Evolutionary conservation across 2,888 invertebrate species (phyloP), one percentile per base, ranked within the genome.

Genomic region (Lasioglossum lativentre): DNA sequence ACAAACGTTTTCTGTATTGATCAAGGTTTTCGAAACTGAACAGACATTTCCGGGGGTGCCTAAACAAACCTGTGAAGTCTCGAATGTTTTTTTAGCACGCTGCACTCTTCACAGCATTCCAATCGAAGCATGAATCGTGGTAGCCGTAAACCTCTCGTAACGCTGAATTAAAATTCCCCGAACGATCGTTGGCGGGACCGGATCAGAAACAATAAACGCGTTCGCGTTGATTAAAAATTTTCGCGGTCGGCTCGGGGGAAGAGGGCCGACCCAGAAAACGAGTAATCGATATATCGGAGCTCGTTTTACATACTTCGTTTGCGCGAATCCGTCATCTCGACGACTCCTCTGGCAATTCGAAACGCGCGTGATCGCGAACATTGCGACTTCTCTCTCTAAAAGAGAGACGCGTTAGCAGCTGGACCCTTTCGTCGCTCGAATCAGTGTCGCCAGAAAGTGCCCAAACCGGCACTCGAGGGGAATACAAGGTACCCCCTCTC

Each of bases 171-270:
- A 63, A 63, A 63, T 63, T 63, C 59, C 27, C 27, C 14, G 59
- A 63, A 63, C 59, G 59, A 30, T 30, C 27, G 59, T 30, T 16
- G 59, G 14, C 56, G 19, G 30, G 16, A 14, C 66, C 30, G 34
- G 66, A 34, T 34, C 66, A 1, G 66, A 34, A 66, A 30, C 34
- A 66, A 66, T 66, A 66, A 66, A 66, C 66, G 19, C 34, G 23
- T 34, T 16, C 38, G 38, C 23, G 70, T 38, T 70, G 70, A 70
- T 23, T 40, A 70, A 70, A 66, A 66, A 66, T 66, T 66, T 66
- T 66, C 66, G 66, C 34, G 16, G 10, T 23, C 34, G 34, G 8
- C 23, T 23, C 66, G 34, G 8, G 66, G 34, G 16, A 30, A 63
- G 30, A 63, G 34, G 8, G 23, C 23, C 66, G 66, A 66, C 66